These are phyloP conservation scores for Centropus bengalensis DNA, from an alignment of 2,113 vertebrate genomes.

Conservation along the genomic window DNA sequence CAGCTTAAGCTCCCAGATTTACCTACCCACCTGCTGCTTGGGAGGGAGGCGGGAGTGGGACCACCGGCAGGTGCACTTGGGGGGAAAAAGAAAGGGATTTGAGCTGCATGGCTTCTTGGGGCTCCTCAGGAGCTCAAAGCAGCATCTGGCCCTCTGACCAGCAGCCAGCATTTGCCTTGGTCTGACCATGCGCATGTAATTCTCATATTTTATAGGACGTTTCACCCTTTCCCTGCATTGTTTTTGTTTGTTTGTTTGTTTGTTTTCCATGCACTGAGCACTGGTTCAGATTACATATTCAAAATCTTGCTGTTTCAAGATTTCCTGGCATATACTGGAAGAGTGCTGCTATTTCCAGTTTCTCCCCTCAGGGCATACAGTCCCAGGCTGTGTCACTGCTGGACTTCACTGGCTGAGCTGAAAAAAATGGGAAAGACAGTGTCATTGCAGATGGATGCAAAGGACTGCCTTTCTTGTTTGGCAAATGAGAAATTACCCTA, in stretches of 20 bases:
- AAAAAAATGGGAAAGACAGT: neutral
- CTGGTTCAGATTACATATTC: neutral
- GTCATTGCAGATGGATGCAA: neutral
- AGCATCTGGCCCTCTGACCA: neutral
- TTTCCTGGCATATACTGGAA: neutral
- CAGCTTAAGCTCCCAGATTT: neutral
- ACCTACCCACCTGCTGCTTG: neutral
- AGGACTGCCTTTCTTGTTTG: neutral
- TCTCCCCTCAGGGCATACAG: neutral
- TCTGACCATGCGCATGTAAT: neutral
- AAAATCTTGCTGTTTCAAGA: neutral
- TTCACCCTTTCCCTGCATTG: neutral
- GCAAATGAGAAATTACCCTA: neutral
- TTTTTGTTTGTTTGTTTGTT: too few relatives aligned
- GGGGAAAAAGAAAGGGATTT: neutral
- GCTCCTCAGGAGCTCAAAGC: neutral
- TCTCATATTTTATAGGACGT: neutral
- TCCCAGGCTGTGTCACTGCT: neutral
- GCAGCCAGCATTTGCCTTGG: neutral
- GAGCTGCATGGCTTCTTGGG: neutral
- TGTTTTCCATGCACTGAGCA: neutral
- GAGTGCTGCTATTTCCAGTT: neutral
- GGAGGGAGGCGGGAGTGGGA: neutral
- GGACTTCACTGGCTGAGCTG: neutral
- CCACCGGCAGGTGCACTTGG: neutral